Evolutionary conservation across 1,140 invertebrate species (phyloP), one percentile per base, ranked within the genome.

Genomic region (Rhopalosiphum padi): DNA sequence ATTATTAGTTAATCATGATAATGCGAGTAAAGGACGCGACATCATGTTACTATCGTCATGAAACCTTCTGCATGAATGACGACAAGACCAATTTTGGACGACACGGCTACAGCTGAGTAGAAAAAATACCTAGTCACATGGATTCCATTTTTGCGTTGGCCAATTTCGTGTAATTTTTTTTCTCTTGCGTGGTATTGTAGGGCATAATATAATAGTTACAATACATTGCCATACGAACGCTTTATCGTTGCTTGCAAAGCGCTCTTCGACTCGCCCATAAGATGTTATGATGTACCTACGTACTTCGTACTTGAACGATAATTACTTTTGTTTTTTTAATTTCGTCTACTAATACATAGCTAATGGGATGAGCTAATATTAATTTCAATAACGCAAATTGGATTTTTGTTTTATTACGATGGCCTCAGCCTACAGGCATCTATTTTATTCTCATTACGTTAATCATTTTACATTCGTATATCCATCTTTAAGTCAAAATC

Each of bases 311-410:
- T 77, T 77, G 60, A 77, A 77, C n/a, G 15, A n/a, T 77, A 77
- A 77, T 77, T 77, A 77, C 60, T n/a, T 77, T 77, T 77, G 30
- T 77, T 77, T 77, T 51, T 68, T 77, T 77, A 77, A 77, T n/a
- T 18, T 77, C 60, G 0, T 77, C n/a, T n/a, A 77, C 11, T n/a
- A 77, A 77, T 18, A 77, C 15, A 15, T 77, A 30, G 9, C 30
- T n/a, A 77, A 15, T 18, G 60, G 15, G n/a, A 77, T n/a, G 30
- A 77, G 60, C 60, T 77, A 77, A 68, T n/a, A 68, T n/a, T 68
- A 15, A 77, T 77, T 77, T 77, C 30, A n/a, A 77, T 77, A n/a
- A n/a, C 4, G 15, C 30, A 77, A 77, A n/a, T 77, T 77, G n/a
- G 15, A 77, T 77, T 77, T 60, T 77, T 77, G 15, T 77, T 77